phyloP scores from a whole-genome alignment of 2,113 vertebrate genomes.

The Meles meles region DNA sequence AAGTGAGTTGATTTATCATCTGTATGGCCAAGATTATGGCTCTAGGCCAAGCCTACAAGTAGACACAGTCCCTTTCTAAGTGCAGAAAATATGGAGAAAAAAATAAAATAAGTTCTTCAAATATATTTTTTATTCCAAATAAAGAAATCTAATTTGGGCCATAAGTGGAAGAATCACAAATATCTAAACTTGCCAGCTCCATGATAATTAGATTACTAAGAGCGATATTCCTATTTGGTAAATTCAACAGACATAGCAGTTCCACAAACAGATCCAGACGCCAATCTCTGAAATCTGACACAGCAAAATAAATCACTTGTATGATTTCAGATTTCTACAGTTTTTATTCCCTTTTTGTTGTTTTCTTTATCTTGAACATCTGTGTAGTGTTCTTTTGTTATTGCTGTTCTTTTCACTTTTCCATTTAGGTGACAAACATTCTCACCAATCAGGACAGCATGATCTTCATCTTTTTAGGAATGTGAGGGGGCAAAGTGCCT shows the following conservation, averaged over 20 bases:
- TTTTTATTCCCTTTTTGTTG: not conserved
- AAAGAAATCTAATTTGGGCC: constrained; percentile 58
- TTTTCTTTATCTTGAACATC: not conserved
- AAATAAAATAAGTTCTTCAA: constrained; percentile 41
- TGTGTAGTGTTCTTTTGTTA: not conserved
- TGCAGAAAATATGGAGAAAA: not conserved
- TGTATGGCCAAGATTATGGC: not conserved
- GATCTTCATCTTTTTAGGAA: not conserved
- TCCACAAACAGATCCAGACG: not conserved
- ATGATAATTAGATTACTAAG: constrained; percentile 41
- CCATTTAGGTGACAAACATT: not conserved
- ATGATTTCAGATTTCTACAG: not conserved
- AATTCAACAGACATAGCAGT: not conserved
- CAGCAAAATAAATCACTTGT: not conserved
- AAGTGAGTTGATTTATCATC: constrained; percentile 31
- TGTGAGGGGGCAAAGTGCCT: not conserved
- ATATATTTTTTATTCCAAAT: constrained; percentile 56
- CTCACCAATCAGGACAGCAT: not conserved
- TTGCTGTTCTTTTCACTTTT: not conserved
- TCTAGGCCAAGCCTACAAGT: constrained; percentile 12
- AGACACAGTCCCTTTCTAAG: not conserved
- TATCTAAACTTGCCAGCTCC: constrained; percentile 6
- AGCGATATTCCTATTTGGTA: not conserved
- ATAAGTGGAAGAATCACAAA: constrained; percentile 40
- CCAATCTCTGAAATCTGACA: constrained; percentile 41